These are phyloP conservation scores for Meliscaeva auricollis DNA, from an alignment of 2,888 invertebrate genomes.

Conservation along the genomic window DNA sequence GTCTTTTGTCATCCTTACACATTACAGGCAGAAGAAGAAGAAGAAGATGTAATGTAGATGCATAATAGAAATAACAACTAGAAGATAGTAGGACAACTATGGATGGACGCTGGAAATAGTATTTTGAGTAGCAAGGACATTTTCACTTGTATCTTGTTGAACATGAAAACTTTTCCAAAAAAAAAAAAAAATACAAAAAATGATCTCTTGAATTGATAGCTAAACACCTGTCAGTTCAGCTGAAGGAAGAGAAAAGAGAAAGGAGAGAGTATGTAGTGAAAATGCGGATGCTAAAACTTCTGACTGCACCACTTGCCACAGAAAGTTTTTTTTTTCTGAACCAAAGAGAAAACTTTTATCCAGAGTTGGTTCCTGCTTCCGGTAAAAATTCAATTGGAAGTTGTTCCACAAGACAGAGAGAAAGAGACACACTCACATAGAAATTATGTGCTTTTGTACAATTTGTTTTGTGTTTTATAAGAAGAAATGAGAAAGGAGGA, in stretches of 20 bases:
- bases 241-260: not conserved
- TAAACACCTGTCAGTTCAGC: conserved; percentile 49
- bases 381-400: conserved; percentile 34
- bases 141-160: conserved; percentile 34
- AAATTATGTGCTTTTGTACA: conserved; percentile 41
- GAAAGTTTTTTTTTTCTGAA: conserved; percentile 39
- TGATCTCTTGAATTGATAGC: conserved; percentile 29
- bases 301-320: conserved; percentile 43
- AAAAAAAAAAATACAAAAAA: not conserved
- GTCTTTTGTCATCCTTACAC: not conserved
- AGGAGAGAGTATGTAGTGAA: not conserved
- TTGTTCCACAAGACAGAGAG: not conserved
- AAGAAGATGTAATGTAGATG: no score
- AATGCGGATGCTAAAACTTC: conserved; percentile 32
- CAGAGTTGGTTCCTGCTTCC: conserved; percentile 13
- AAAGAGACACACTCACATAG: not conserved
- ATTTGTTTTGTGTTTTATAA: conserved; percentile 37
- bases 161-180: conserved; percentile 16
- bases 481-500: no score
- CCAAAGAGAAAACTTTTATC: conserved; percentile 14
- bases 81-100: conserved; percentile 14
- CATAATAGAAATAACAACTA: conserved; percentile 1
- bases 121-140: conserved; percentile 56
- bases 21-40: not conserved
- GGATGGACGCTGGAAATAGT: conserved; percentile 22